These are phyloP conservation scores for Sinhomidia bicolor DNA, from an alignment of 2,888 invertebrate genomes.

Conservation along the genomic window DNA sequence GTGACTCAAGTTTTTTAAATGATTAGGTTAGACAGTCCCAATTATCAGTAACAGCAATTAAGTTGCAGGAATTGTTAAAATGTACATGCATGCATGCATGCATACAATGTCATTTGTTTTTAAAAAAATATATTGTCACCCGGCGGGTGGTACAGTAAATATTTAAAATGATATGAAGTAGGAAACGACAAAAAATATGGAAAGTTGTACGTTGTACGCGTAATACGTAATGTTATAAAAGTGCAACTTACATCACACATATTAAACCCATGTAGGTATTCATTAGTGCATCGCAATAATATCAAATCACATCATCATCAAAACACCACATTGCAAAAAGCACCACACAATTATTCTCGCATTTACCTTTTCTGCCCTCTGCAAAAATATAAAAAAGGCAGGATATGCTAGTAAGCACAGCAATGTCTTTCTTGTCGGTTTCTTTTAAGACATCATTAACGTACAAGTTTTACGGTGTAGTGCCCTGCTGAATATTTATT, in stretches of 20 bases:
- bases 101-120: background rate
- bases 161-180: too few relatives aligned
- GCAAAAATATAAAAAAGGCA: background rate
- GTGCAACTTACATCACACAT: too few relatives aligned
- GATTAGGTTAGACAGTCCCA: too few relatives aligned
- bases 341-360: conserved; percentile 9
- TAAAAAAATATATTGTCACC: background rate
- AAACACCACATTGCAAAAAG: too few relatives aligned
- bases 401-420: background rate
- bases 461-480: background rate
- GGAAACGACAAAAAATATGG: too few relatives aligned
- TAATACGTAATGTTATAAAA: too few relatives aligned
- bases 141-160: conserved; percentile 2
- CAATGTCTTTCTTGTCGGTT: too few relatives aligned
- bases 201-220: too few relatives aligned
- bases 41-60: too few relatives aligned
- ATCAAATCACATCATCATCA: background rate
- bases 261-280: background rate
- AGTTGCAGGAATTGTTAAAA: conserved; percentile 3
- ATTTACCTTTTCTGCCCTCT: background rate
- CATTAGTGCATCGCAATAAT: background rate
- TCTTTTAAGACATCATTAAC: background rate
- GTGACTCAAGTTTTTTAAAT: too few relatives aligned
- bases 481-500: background rate
- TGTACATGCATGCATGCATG: background rate